phyloP scores from a whole-genome alignment of 2,797 vertebrate species.

The Trichosurus vulpecula region DNA sequence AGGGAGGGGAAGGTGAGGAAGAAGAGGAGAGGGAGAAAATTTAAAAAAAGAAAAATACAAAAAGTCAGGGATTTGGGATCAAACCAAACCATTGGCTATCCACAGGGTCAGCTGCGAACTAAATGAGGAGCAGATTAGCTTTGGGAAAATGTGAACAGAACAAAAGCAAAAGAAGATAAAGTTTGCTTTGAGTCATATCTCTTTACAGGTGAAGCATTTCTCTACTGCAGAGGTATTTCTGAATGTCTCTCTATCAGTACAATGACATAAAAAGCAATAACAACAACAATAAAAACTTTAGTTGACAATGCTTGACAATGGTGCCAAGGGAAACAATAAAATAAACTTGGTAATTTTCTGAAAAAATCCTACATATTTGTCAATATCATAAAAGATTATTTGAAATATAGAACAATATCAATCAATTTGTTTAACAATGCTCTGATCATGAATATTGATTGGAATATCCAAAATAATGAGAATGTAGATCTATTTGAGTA shows the following conservation, averaged over 20 bases:
- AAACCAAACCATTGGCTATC: constrained; percentile 63
- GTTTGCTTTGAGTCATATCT: constrained; percentile 9
- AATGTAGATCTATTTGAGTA: neutral
- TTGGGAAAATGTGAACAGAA: constrained; percentile 44
- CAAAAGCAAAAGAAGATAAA: constrained; percentile 1
- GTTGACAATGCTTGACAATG: neutral
- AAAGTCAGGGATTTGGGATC: constrained; percentile 26
- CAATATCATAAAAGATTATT: neutral
- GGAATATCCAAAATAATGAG: neutral
- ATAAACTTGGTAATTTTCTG: constrained; percentile 22
- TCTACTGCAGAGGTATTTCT: constrained; percentile 5
- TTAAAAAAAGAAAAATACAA: constrained; percentile 48
- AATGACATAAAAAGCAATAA: neutral
- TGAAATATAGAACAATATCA: neutral
- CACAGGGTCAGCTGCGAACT: constrained; percentile 61
- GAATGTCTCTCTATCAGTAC: neutral
- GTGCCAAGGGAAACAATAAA: constrained; percentile 7
- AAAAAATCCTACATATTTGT: neutral
- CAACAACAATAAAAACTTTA: neutral
- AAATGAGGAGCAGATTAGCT: constrained; percentile 51
- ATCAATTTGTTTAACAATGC: neutral
- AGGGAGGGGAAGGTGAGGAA: constrained; percentile 50
- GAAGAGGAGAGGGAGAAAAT: constrained; percentile 13
- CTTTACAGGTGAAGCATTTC: constrained; percentile 11
- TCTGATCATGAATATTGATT: neutral